A percentile compares a stretch with the other conserved stretches of the same genome.
These are phyloP conservation scores for Pterostichus niger DNA, from an alignment of 2,888 invertebrate species.

Conservation along the genomic window DNA sequence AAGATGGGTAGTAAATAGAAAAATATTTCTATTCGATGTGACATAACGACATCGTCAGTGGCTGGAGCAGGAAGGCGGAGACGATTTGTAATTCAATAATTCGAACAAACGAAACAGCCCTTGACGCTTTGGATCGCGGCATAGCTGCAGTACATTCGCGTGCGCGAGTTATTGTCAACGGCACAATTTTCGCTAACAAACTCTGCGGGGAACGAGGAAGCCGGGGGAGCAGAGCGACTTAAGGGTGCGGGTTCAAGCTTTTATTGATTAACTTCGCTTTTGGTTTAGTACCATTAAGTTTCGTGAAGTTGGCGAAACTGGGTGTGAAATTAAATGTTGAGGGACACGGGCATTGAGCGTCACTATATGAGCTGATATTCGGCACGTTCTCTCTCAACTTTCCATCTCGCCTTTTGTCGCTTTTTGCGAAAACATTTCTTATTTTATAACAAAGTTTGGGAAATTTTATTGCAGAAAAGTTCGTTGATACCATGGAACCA, in stretches of 20 bases:
- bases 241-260: slow-evolving; percentile 57
- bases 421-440: slow-evolving; percentile 57
- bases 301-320: slow-evolving; percentile 61
- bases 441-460: slow-evolving; percentile 62
- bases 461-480: slow-evolving; percentile 61
- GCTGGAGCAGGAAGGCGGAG: background rate
- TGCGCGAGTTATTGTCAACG: slow-evolving; percentile 60
- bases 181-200: slow-evolving; percentile 58
- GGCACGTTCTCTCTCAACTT: slow-evolving; percentile 45
- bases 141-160: background rate
- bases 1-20: too few species aligned
- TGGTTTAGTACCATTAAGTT: slow-evolving; percentile 66
- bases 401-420: slow-evolving; percentile 29
- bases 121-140: background rate
- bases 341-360: background rate
- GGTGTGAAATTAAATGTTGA: slow-evolving; percentile 65
- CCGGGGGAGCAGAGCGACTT: background rate
- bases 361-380: slow-evolving; percentile 36
- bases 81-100: slow-evolving; percentile 62
- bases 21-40: too few species aligned
- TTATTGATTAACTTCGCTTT: slow-evolving; percentile 67
- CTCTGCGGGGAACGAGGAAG: background rate
- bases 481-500: slow-evolving; percentile 59
- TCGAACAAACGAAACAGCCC: slow-evolving; percentile 32
- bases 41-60: too few species aligned